Conservation (phyloP, 2,888 invertebrate genomes). For the Himalopsyche tibetana region DNA sequence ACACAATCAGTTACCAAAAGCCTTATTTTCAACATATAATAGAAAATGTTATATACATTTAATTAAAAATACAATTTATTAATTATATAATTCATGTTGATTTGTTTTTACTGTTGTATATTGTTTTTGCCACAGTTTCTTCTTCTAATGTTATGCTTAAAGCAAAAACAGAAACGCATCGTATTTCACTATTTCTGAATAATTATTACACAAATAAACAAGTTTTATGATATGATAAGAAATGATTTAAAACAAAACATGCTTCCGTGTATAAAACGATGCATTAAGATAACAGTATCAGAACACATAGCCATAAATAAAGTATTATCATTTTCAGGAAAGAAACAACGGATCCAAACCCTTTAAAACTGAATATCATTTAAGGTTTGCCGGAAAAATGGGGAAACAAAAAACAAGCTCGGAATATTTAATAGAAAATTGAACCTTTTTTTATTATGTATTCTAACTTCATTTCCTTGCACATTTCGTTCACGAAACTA, state of each 20-base stretch:
- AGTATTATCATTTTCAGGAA: slow-evolving; percentile 32
- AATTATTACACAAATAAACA: not conserved
- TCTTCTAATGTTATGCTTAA: too few relatives aligned
- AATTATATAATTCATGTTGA: too few relatives aligned
- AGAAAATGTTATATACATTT: too few relatives aligned
- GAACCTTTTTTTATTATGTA: slow-evolving; percentile 34
- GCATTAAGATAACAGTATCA: slow-evolving; percentile 16
- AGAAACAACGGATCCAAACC: not conserved
- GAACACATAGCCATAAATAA: slow-evolving; percentile 20
- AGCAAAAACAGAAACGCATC: too few relatives aligned
- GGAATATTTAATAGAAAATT: slow-evolving; percentile 28
- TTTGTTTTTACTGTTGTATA: too few relatives aligned
- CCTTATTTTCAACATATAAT: too few relatives aligned
- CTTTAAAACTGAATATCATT: slow-evolving; percentile 37
- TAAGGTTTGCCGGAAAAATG: slow-evolving; percentile 29
- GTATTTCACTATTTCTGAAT: too few relatives aligned
- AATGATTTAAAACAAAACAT: not conserved
- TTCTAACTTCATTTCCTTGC: slow-evolving; percentile 35
- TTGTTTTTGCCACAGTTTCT: too few relatives aligned
- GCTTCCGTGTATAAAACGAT: not conserved
- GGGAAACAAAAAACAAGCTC: slow-evolving; percentile 37
- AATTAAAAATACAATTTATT: too few relatives aligned
- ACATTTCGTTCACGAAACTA: slow-evolving; percentile 14
- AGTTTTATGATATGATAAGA: not conserved
- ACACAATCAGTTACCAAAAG: too few relatives aligned